phyloP scores from a whole-genome alignment of 2,797 vertebrate species.

The Leuciscus waleckii region DNA sequence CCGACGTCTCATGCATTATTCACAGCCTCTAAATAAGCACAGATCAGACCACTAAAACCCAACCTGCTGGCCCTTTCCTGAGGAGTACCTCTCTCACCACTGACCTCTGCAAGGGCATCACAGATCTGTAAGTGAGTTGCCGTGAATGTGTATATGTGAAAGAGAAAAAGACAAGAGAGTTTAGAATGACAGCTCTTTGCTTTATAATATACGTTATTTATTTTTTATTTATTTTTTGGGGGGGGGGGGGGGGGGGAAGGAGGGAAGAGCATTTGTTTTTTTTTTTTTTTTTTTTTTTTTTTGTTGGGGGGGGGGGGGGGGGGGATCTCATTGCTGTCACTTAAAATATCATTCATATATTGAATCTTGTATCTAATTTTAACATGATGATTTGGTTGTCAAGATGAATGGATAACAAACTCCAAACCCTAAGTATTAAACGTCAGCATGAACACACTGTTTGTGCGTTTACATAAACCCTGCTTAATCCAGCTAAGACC shows the following conservation, averaged over 20 bases:
- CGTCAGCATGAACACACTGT: background rate
- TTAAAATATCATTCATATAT: background rate
- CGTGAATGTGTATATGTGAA: constrained; percentile 30
- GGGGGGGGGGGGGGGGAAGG: too few species aligned
- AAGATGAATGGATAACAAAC: background rate
- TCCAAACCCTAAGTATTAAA: background rate
- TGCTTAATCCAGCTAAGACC: background rate
- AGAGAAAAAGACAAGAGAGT: background rate
- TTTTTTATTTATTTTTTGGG: too few species aligned
- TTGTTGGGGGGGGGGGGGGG: too few species aligned
- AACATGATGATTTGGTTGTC: background rate
- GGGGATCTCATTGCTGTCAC: background rate
- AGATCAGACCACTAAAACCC: constrained; percentile 74
- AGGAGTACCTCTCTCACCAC: constrained; percentile 76
- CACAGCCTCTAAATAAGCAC: constrained; percentile 84
- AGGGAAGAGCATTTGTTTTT: too few species aligned
- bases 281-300: too few species aligned
- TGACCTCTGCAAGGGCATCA: constrained; percentile 76
- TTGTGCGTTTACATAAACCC: too few species aligned
- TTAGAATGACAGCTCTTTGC: background rate
- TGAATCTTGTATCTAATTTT: background rate
- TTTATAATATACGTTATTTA: background rate
- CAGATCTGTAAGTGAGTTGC: constrained; percentile 30
- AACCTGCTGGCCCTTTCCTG: constrained; percentile 62
- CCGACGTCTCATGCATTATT: constrained; percentile 88